Evolutionary conservation across 2,113 vertebrate genomes (phyloP).

Genomic region (Pteruthius melanotis): DNA sequence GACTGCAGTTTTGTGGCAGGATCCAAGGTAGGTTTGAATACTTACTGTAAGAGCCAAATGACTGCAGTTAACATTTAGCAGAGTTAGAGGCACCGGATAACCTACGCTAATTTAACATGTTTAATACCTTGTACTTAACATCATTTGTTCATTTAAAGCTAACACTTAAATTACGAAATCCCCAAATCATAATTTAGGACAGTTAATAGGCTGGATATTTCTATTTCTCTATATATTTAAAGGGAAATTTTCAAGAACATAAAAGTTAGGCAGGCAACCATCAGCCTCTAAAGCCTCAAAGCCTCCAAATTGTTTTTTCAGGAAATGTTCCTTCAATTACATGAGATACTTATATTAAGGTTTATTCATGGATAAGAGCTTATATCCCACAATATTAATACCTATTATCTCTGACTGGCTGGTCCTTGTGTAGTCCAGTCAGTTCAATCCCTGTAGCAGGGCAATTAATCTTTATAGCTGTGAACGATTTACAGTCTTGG

Average conservation of each 20-base stretch:
- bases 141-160: neutral
- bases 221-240: neutral
- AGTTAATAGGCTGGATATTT: neutral
- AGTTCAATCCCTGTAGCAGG: neutral
- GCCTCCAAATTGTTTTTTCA: neutral
- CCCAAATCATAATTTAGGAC: neutral
- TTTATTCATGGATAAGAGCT: neutral
- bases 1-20: neutral
- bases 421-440: neutral
- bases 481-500: neutral
- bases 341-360: neutral
- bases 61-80: neutral
- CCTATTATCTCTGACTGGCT: neutral
- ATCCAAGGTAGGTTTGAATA: neutral
- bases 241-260: neutral
- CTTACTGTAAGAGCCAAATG: neutral
- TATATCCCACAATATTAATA: neutral
- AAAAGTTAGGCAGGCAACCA: neutral
- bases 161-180: neutral
- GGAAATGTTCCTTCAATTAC: neutral
- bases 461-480: neutral
- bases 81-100: neutral
- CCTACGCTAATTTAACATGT: neutral
- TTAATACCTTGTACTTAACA: neutral
- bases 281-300: neutral